These are phyloP conservation scores for Drosophila falleni DNA, from an alignment of 2,888 invertebrate genomes.

Conservation along the genomic window DNA sequence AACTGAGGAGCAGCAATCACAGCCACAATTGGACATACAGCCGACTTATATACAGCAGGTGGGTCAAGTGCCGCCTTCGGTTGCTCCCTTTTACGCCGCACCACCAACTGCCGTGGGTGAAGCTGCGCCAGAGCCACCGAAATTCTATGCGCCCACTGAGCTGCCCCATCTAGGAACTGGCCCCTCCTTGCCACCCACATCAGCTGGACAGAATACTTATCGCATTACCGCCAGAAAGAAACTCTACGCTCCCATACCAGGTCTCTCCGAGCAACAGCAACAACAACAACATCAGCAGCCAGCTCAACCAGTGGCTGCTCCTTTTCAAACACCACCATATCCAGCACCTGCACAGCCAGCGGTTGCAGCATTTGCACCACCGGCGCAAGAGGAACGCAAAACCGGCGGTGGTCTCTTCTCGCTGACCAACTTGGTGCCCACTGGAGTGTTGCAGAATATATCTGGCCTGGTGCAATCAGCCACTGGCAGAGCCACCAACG, in stretches of 20 bases:
- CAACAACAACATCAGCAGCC: conserved; percentile 16
- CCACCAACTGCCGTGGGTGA: conserved; percentile 48
- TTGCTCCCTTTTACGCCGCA: conserved; percentile 69
- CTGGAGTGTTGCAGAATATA: conserved; percentile 83
- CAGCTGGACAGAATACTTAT: conserved; percentile 86
- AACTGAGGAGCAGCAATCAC: conserved; percentile 53
- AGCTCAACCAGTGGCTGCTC: conserved; percentile 12
- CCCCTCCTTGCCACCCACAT: conserved; percentile 32
- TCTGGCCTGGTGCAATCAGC: conserved; percentile 83
- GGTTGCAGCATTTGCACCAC: conserved; percentile 12
- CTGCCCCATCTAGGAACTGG: conserved; percentile 55
- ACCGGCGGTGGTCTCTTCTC: conserved; percentile 80
- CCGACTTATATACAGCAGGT: conserved; percentile 76
- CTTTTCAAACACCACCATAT: conserved; percentile 66
- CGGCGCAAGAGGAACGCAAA: conserved; percentile 67
- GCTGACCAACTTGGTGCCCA: conserved; percentile 80
- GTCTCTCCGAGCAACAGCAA: conserved; percentile 85
- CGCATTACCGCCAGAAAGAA: conserved; percentile 90
- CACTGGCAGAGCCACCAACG: conserved; percentile 64
- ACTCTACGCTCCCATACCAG: conserved; percentile 92
- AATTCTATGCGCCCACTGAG: conserved; percentile 83
- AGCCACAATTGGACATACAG: conserved; percentile 80
- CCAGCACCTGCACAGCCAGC: conserved; percentile 40
- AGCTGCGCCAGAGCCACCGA: conserved; percentile 77
- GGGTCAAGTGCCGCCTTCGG: conserved; percentile 15